phyloP scores from a whole-genome alignment of 1,140 invertebrate species.

The Tetramorium alpestre region DNA sequence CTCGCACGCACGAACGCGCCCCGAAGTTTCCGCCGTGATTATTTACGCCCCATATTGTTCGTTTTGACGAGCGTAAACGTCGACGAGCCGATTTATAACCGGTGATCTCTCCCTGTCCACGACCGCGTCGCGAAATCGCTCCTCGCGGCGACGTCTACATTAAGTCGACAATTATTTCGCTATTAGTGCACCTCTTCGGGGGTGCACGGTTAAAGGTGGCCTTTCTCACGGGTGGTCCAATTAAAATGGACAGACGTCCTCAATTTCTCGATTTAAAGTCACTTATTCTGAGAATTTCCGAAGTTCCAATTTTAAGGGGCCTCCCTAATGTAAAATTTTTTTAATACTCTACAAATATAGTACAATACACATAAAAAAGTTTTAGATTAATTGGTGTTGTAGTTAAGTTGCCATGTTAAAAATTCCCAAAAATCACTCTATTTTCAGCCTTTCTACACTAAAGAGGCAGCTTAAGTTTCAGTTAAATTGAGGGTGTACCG shows the following conservation, averaged over 20 bases:
- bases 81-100: slow-evolving; percentile 79
- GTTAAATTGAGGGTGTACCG: background rate
- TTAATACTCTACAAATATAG: too few species aligned
- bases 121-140: slow-evolving; percentile 42
- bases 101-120: slow-evolving; percentile 73
- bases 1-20: slow-evolving; percentile 46
- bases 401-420: too few species aligned
- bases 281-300: too few species aligned
- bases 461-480: background rate
- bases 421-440: too few species aligned
- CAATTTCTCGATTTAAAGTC: background rate
- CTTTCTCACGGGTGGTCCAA: slow-evolving; percentile 14
- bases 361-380: too few species aligned
- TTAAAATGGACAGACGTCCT: background rate
- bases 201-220: background rate
- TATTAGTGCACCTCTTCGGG: slow-evolving; percentile 9
- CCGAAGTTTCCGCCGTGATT: slow-evolving; percentile 75
- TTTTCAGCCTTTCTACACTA: too few species aligned
- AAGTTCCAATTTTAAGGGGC: background rate
- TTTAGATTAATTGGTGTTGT: too few species aligned
- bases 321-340: too few species aligned
- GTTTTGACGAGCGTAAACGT: slow-evolving; percentile 84
- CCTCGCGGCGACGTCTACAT: slow-evolving; percentile 75
- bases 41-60: slow-evolving; percentile 83
- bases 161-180: slow-evolving; percentile 62